These are phyloP conservation scores for Cromileptes altivelis DNA, from an alignment of 2,113 vertebrate species.

Conservation along the genomic window DNA sequence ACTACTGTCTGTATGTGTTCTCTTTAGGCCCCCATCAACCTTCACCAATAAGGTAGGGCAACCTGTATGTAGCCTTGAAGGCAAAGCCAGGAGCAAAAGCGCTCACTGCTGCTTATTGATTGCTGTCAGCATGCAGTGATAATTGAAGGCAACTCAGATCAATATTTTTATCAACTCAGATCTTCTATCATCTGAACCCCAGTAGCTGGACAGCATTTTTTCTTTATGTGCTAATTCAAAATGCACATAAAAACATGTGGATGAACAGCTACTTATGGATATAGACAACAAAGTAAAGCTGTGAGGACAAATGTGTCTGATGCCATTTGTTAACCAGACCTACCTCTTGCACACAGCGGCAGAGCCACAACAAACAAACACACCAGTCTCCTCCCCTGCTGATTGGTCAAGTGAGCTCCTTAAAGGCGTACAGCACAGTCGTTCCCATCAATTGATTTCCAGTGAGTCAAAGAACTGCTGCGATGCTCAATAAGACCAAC, in stretches of 20 bases:
- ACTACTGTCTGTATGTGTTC: neutral
- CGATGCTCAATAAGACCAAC: slow-evolving; percentile 34
- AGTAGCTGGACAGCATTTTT: neutral
- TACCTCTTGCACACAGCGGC: slow-evolving; percentile 8
- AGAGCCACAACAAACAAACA: neutral
- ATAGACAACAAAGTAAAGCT: neutral
- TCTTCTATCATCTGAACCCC: neutral
- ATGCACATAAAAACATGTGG: neutral
- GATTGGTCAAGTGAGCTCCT: slow-evolving; percentile 7
- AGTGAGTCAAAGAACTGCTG: slow-evolving; percentile 12
- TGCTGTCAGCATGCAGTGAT: neutral
- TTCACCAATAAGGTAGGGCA: neutral
- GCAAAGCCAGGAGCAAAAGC: neutral
- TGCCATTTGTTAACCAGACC: slow-evolving; percentile 5
- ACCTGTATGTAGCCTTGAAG: neutral
- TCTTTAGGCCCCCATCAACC: neutral
- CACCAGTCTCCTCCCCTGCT: slow-evolving; percentile 2
- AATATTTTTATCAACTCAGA: slow-evolving; percentile 5
- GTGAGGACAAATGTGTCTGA: neutral
- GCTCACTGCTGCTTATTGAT: neutral
- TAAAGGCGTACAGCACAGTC: neutral
- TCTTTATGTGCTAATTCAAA: neutral
- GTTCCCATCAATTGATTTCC: slow-evolving; percentile 22
- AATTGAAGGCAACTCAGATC: neutral
- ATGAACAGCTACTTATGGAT: neutral